Percentiles rank a stretch among this genome's conserved stretches.
Evolutionary conservation across 1,140 invertebrate species (phyloP).

Genomic region (Melitaea cinxia): DNA sequence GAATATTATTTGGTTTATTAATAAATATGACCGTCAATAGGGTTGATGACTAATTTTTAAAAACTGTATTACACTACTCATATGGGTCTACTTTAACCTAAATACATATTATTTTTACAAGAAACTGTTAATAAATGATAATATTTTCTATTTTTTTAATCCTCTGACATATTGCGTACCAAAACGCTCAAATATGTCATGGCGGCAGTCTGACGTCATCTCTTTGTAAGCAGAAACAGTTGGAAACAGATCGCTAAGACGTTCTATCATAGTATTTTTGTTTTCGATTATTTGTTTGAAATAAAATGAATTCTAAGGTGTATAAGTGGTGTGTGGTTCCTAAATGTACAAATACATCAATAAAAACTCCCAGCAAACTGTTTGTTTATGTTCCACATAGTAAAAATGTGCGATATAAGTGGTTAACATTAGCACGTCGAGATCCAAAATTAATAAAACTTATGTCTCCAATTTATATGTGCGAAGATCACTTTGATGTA

Average conservation of each 20-base stretch:
- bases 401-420: constrained; percentile 32
- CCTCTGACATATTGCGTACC: neutral
- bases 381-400: constrained; percentile 29
- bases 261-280: no score
- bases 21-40: no score
- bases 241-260: neutral
- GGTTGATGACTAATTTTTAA: neutral
- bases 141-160: neutral
- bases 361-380: constrained; percentile 32
- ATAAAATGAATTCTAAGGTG: constrained; percentile 29
- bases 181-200: neutral
- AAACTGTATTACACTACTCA: neutral
- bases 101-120: neutral
- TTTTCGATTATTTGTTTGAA: neutral
- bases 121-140: neutral
- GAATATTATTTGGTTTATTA: no score
- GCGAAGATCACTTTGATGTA: constrained; percentile 30
- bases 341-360: constrained; percentile 31
- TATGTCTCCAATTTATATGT: constrained; percentile 14
- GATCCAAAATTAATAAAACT: neutral
- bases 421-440: constrained; percentile 30
- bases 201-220: neutral
- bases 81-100: neutral
- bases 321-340: constrained; percentile 38
- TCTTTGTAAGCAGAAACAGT: neutral